Evolutionary conservation across 2,797 vertebrate genomes (phyloP).

Genomic region (Molossus molossus): DNA sequence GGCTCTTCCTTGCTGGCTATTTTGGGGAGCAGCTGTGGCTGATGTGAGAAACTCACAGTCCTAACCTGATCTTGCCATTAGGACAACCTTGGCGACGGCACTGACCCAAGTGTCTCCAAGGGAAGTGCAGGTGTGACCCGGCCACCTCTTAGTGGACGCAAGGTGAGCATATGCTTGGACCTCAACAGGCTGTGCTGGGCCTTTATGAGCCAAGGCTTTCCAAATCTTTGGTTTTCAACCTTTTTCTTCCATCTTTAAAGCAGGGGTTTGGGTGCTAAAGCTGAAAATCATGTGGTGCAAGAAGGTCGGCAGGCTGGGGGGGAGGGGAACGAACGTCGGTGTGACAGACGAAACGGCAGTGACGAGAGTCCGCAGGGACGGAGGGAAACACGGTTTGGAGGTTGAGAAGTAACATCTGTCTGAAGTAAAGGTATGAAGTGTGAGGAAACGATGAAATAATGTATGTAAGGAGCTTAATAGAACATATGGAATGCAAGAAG

Average conservation of each 20-base stretch:
- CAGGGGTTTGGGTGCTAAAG: background rate
- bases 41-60: slow-evolving; percentile 20
- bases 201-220: slow-evolving; percentile 7
- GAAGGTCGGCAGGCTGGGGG: background rate
- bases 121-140: background rate
- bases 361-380: background rate
- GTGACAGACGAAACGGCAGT: background rate
- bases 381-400: background rate
- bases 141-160: background rate
- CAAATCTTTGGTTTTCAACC: slow-evolving; percentile 16
- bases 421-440: background rate
- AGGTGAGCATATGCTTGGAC: background rate
- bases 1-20: slow-evolving; percentile 61
- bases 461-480: background rate
- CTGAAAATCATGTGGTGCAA: background rate
- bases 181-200: background rate
- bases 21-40: slow-evolving; percentile 51
- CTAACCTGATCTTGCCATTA: slow-evolving; percentile 14
- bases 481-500: slow-evolving; percentile 29
- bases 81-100: background rate
- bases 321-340: background rate
- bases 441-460: background rate
- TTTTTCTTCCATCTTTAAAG: slow-evolving; percentile 1
- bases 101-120: background rate
- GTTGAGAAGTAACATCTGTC: background rate